These are phyloP conservation scores for Malurus leucopterus DNA, from an alignment of 2,797 vertebrate species.

Conservation along the genomic window DNA sequence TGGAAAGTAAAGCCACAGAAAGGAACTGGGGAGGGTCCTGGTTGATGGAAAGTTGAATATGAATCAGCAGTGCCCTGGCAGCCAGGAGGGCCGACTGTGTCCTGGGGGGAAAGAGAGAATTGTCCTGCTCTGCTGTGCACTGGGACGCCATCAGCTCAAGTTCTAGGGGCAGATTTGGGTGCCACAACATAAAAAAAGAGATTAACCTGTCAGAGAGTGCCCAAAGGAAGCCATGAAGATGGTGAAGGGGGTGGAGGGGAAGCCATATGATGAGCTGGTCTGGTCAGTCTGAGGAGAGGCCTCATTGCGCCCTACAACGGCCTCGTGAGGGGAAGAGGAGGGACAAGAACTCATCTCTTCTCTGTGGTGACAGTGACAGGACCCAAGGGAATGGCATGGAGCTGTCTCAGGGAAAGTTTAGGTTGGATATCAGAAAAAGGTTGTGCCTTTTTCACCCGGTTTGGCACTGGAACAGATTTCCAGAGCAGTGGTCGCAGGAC, in stretches of 20 bases:
- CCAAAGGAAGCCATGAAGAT: not conserved
- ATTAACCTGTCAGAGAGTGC: accelerated
- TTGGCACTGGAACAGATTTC: not conserved
- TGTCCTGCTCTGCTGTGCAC: not conserved
- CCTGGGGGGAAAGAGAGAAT: not conserved
- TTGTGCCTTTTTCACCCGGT: not conserved
- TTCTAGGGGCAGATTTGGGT: not conserved
- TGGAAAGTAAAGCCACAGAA: accelerated
- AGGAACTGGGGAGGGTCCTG: no score
- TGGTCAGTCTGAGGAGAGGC: not conserved
- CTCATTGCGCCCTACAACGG: not conserved
- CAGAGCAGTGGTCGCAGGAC: not conserved
- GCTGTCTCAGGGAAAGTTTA: not conserved
- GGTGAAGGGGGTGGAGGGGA: not conserved
- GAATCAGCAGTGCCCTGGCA: not conserved
- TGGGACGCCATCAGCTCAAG: accelerated
- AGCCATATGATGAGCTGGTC: accelerated
- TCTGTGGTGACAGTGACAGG: not conserved
- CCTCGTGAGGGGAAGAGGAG: not conserved
- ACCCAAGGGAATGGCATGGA: not conserved
- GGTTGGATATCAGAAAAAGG: not conserved
- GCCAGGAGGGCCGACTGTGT: not conserved
- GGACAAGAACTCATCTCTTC: not conserved
- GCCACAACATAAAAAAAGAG: not conserved
- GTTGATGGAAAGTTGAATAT: accelerated